Percentiles rank a stretch among this genome's conserved stretches.
These are phyloP conservation scores for Bembecia ichneumoniformis DNA, from an alignment of 2,888 invertebrate genomes.

Conservation along the genomic window DNA sequence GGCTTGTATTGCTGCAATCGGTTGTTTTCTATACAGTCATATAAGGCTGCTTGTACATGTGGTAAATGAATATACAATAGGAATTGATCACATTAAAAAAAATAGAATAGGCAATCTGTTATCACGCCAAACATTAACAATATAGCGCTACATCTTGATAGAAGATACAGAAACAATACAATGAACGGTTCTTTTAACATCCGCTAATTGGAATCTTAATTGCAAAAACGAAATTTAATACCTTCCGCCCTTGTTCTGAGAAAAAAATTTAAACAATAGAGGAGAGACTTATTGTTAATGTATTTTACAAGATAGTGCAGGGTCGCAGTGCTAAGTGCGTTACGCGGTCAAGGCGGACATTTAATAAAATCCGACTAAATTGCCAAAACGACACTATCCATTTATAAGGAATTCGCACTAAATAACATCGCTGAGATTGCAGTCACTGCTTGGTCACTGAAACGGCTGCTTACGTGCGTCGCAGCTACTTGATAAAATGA, in stretches of 20 bases:
- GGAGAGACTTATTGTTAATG: constrained; percentile 26
- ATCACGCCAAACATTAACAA: constrained; percentile 15
- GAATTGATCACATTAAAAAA: not conserved
- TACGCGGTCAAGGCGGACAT: constrained; percentile 39
- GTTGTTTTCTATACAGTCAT: too few relatives aligned
- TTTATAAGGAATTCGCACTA: constrained; percentile 7
- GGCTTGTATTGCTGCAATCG: too few relatives aligned
- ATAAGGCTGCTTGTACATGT: too few relatives aligned
- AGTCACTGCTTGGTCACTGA: constrained; percentile 5
- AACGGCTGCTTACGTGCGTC: constrained; percentile 11
- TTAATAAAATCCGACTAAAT: constrained; percentile 12
- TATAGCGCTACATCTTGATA: constrained; percentile 25
- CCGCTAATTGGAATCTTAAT: constrained; percentile 31
- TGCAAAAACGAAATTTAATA: constrained; percentile 27
- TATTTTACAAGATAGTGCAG: constrained; percentile 30
- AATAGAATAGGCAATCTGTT: not conserved
- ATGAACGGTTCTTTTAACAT: constrained; percentile 24
- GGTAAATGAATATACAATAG: too few relatives aligned
- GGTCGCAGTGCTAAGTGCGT: constrained; percentile 18
- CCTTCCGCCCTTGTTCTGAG: constrained; percentile 39
- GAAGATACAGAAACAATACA: constrained; percentile 38
- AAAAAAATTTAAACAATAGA: constrained; percentile 38
- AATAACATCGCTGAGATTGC: constrained; percentile 14
- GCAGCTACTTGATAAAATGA: constrained; percentile 27
- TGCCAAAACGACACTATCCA: constrained; percentile 11